Evolutionary conservation across 2,888 invertebrate genomes (phyloP), one percentile per base, ranked within the genome.

Genomic region (Dysmachus trigonus): DNA sequence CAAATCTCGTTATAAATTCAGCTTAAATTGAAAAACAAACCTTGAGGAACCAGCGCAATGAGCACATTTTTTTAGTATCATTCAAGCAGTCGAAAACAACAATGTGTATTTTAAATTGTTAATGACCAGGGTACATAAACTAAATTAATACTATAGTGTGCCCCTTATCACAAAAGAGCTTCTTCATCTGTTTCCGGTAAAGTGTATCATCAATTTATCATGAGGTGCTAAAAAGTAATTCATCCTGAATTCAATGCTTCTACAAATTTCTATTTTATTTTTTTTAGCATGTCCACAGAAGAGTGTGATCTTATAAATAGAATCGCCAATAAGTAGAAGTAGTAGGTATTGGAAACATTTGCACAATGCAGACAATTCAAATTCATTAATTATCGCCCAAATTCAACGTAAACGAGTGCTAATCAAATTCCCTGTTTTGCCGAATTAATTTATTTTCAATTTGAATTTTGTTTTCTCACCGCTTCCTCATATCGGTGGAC

Each of bases 381-480:
- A 31, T 72, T 72, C 73, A 35, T 73, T 73, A 35, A 73, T 73
- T 73, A 73, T n/a, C 76, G 35, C 22, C 33, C 5, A 35, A 76
- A 41, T 76, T 76, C 38, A 33, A 35, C n/a, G 35, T 76, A 35
- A 76, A 38, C 38, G 41, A n/a, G 38, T 76, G 76, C 35, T 76
- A 76, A 76, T 76, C 35, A 41, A 38, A 76, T 76, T 76, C 76
- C 10, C 76, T 76, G 62, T 62, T 33, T 41, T 76, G 38, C 41
- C 33, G 76, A 76, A 76, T 76, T 76, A 76, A 76, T 76, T 76
- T 73, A 33, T 73, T 73, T 73, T 5, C n/a, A 33, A 73, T 73
- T 73, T 31, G 33, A 73, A 73, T 73, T 73, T 73, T 73, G 33
- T 73, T 73, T 73, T 73, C 7, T 27, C 62, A 62, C 13, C 10